phyloP scores from a whole-genome alignment of 2,113 vertebrate genomes.

The Oreotragus oreotragus region DNA sequence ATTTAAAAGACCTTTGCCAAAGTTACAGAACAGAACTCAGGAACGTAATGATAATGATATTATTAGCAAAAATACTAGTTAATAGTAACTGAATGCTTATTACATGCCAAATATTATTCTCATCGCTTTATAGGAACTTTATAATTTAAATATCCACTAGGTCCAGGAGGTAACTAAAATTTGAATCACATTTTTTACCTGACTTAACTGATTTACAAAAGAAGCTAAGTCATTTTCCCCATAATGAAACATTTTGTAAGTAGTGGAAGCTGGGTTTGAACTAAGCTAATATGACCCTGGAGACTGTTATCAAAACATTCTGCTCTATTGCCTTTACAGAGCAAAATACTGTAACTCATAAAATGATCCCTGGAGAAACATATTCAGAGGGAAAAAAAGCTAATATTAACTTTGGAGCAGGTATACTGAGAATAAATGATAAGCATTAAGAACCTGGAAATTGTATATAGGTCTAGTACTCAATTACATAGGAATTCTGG shows the following conservation, averaged over 20 bases:
- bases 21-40: neutral
- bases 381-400: neutral
- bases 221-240: neutral
- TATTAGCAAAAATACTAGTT: neutral
- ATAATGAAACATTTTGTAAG: neutral
- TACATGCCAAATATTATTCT: neutral
- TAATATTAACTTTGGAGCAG: neutral
- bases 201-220: neutral
- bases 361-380: neutral
- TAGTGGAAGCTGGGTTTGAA: neutral
- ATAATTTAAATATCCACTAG: neutral
- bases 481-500: neutral
- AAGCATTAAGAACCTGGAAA: neutral
- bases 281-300: neutral
- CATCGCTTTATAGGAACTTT: neutral
- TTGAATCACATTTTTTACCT: neutral
- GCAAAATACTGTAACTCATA: neutral
- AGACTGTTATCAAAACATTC: neutral
- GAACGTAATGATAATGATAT: neutral
- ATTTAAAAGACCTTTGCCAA: neutral
- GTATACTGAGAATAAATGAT: neutral
- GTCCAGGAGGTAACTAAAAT: neutral
- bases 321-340: neutral
- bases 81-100: neutral
- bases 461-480: neutral